Base-by-base conservation (phyloP, 2,113 vertebrate genomes). In the Monopterus albus region DNA sequence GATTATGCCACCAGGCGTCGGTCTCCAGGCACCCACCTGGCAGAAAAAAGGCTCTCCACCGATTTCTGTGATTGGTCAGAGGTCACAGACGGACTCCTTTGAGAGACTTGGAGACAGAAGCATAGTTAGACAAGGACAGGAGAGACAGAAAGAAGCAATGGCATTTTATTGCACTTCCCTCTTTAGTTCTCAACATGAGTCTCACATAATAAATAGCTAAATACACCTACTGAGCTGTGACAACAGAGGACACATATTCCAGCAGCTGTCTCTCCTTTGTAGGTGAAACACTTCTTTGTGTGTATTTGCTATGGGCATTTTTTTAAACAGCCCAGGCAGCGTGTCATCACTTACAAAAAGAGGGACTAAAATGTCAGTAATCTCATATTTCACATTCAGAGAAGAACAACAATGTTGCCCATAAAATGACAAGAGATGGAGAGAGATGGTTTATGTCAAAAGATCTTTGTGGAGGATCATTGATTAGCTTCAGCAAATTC, bases 1-100 rank as follows among this genome's bases (percentile, higher is more conserved):
- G 26, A 58, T 36, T 45, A n/a, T 40, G 21, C 21, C 8, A 13
- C 47, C 26, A 59, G 33, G n/a, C n/a, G n/a, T 12, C 17, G 12
- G 21, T 13, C 12, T 31, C 25, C 53, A 49, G 26, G 49, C 78
- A 86, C 91, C 9, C 92, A 98, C 96, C 94, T 96, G 75, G 95
- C 93, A 68, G 95, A 92, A 85, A 97, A 97, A 58, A 96, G 91
- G 66, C 90, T 93, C 84, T 98, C 96, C 0, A 95, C 87, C 38
- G 94, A 90, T 81, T 94, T 96, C 82, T 92, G 92, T 17, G 94
- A 94, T 81, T 94, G 94, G 55, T 94, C 88, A 0, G 95, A 94
- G 33, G 94, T 91, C 82, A 94, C 83, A 2, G 95, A 91, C 1
- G 93, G 91, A 81, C 89, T 95, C 79, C 91, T 92, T 26, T 90